Percentiles rank a stretch among this genome's conserved stretches.
phyloP scores from a whole-genome alignment of 2,113 vertebrate species.

The Galemys pyrenaicus region DNA sequence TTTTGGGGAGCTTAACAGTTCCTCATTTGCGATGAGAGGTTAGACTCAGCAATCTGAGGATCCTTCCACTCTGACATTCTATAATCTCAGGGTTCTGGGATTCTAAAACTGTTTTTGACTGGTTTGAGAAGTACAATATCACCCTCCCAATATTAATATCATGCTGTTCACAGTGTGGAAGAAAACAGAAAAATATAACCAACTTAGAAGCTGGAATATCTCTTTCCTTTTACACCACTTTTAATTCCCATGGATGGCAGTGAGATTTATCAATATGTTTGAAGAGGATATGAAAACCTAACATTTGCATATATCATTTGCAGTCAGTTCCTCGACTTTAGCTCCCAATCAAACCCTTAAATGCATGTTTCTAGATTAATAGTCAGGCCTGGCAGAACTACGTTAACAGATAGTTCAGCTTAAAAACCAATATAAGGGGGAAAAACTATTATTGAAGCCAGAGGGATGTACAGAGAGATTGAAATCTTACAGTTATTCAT shows the following conservation, averaged over 20 bases:
- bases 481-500: conserved; percentile 60
- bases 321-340: conserved; percentile 58
- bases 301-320: conserved; percentile 69
- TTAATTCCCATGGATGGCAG: conserved; percentile 62
- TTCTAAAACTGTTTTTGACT: conserved; percentile 46
- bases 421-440: conserved; percentile 61
- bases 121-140: conserved; percentile 42
- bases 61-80: background rate
- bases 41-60: background rate
- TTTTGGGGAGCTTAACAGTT: background rate
- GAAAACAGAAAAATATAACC: conserved; percentile 59
- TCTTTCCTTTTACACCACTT: conserved; percentile 31
- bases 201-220: conserved; percentile 35
- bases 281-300: conserved; percentile 71
- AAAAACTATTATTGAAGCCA: conserved; percentile 32
- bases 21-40: background rate
- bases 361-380: conserved; percentile 57
- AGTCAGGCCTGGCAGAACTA: conserved; percentile 60
- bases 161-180: conserved; percentile 43
- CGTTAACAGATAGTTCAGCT: conserved; percentile 68
- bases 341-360: conserved; percentile 47
- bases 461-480: conserved; percentile 60
- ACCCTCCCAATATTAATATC: conserved; percentile 51
- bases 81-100: background rate
- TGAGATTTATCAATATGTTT: conserved; percentile 64